Evolutionary conservation across 1,140 invertebrate species (phyloP), one percentile per base, ranked within the genome.

Genomic region (Adoxophyes honmai): DNA sequence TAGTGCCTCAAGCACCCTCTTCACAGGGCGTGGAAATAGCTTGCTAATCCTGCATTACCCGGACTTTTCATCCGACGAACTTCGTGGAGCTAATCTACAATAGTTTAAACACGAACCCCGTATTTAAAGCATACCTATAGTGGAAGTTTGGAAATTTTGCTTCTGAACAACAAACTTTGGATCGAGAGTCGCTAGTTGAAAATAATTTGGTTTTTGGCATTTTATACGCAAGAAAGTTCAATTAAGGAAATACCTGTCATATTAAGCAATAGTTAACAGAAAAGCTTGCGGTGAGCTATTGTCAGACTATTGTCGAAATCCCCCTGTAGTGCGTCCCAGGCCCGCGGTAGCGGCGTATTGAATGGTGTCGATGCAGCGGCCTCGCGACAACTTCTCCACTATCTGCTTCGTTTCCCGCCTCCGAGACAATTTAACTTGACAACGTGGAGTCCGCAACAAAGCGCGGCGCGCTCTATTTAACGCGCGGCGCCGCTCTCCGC

Each of bases 391-490:
- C 78, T 87, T 87, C 73, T 65, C 72, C 69, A 75, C 79, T 87
- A 87, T 87, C 82, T 78, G 77, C 80, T 82, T 77, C 73, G 82
- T 78, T 86, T 84, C 75, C 85, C 81, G 76, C 75, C 73, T 63
- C 62, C 61, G 75, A 88, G 79, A 88, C 79, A 84, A 86, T 86
- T 84, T 83, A 86, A 83, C 82, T 86, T 83, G 76, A 80, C 82
- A 85, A 86, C 76, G 70, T 74, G 70, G 72, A 67, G 67, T 73
- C 59, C 44, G 60, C 63, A 79, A 86, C 81, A 86, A 85, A 79
- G 69, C 70, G 72, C 53, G 70, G 28, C 68, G 73, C 73, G 78
- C 65, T 79, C 82, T 75, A 85, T 84, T 84, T 83, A 84, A 59
- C 67, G 71, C 66, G 62, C 61, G 56, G 59, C n/a, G 11, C 18